These are phyloP conservation scores for Drosophila barbarae DNA, from an alignment of 2,888 invertebrate genomes.

Conservation along the genomic window DNA sequence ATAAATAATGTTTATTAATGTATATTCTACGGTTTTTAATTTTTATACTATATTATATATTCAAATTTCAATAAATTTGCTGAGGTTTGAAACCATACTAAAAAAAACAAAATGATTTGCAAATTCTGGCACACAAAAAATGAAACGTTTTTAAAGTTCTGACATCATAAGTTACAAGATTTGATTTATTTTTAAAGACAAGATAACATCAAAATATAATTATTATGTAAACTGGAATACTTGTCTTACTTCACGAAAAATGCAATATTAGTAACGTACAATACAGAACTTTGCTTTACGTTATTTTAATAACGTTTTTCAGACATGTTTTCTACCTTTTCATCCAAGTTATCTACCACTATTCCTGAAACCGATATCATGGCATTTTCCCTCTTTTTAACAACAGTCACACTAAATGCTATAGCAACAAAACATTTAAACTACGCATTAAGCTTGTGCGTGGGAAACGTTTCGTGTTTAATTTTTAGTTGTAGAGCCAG, in stretches of 20 bases:
- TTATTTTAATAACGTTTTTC: not conserved
- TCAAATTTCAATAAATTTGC: too few species aligned
- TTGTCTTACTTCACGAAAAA: not conserved
- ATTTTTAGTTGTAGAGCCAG: constrained; percentile 40
- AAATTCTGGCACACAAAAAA: too few species aligned
- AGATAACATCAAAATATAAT: constrained; percentile 81
- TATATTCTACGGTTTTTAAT: too few species aligned
- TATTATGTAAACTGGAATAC: not conserved
- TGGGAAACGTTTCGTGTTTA: constrained; percentile 52
- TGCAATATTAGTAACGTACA: not conserved
- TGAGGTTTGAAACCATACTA: too few species aligned
- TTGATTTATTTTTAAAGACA: constrained; percentile 84
- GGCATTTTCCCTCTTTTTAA: not conserved
- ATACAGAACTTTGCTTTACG: not conserved
- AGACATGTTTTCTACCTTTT: not conserved
- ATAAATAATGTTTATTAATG: too few species aligned
- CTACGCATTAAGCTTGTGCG: constrained; percentile 73
- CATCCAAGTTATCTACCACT: not conserved
- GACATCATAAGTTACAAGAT: too few species aligned
- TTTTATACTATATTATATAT: too few species aligned
- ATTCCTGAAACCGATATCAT: not conserved
- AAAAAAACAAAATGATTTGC: too few species aligned
- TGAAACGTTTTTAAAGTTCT: too few species aligned
- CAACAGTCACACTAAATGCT: constrained; percentile 7
- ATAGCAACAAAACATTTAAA: constrained; percentile 43